Evolutionary conservation across 92 coral and sea anemone species (phyloP).

Genomic region (Bergia sp.): DNA sequence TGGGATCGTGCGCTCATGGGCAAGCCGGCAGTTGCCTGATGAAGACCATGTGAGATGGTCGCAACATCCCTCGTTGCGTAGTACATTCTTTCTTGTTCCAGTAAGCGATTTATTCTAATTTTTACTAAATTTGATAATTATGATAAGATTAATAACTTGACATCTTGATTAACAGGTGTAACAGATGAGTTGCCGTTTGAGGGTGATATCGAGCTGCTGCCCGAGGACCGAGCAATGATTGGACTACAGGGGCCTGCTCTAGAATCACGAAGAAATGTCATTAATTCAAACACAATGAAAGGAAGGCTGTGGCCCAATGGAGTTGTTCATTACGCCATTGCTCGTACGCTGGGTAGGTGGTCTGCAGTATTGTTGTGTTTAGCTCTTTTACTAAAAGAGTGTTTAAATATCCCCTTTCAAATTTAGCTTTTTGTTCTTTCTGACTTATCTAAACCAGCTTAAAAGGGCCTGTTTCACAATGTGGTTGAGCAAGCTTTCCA

Average conservation of each 20-base stretch:
- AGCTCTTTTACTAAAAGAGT: too few species aligned
- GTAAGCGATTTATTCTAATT: too few species aligned
- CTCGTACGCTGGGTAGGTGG: background rate
- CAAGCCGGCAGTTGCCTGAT: too few species aligned
- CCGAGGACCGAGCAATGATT: constrained; percentile 41
- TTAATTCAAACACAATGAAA: background rate
- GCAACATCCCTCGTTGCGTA: too few species aligned
- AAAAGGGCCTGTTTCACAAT: too few species aligned
- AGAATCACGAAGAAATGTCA: constrained; percentile 28
- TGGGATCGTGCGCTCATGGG: too few species aligned
- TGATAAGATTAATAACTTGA: background rate
- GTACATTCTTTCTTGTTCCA: too few species aligned
- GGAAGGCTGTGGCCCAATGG: constrained; percentile 25
- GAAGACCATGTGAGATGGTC: too few species aligned
- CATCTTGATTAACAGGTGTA: background rate
- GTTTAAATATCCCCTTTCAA: too few species aligned
- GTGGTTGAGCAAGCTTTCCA: too few species aligned
- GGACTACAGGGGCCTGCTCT: background rate
- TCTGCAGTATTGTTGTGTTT: background rate
- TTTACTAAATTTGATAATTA: background rate
- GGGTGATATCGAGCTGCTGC: constrained; percentile 10
- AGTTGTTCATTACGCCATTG: constrained; percentile 26
- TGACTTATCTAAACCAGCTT: too few species aligned
- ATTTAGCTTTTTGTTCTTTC: too few species aligned
- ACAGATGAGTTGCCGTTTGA: constrained; percentile 28